Conservation (phyloP, 2,888 invertebrate species). For the Carpatolechia fugitivella region DNA sequence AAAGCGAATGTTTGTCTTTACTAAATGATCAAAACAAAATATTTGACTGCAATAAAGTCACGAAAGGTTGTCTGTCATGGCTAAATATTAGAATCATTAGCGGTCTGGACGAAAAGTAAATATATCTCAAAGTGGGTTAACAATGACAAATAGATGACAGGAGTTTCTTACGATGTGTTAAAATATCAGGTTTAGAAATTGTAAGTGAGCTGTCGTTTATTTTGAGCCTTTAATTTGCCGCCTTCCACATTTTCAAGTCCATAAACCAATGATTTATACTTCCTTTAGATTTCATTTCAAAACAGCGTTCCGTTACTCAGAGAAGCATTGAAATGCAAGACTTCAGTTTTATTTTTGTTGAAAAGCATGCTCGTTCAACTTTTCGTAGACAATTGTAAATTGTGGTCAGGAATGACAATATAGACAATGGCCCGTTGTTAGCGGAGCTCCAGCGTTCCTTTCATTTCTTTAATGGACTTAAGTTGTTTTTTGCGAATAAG, state of each 20-base stretch:
- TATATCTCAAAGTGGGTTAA: conserved; percentile 48
- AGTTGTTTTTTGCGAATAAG: conserved; percentile 24
- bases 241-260: background rate
- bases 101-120: conserved; percentile 37
- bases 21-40: conserved; percentile 40
- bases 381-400: conserved; percentile 7
- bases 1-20: conserved; percentile 36
- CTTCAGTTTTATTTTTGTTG: background rate
- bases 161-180: conserved; percentile 36
- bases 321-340: background rate
- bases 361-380: background rate
- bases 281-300: background rate
- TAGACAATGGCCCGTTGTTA: conserved; percentile 16
- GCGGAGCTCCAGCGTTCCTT: conserved; percentile 23
- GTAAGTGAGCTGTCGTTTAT: background rate
- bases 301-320: background rate
- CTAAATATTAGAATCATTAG: conserved; percentile 47
- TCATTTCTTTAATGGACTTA: conserved; percentile 30
- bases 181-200: conserved; percentile 8
- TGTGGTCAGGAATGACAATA: background rate
- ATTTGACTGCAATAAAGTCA: conserved; percentile 49
- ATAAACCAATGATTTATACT: conserved; percentile 1
- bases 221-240: conserved; percentile 2
- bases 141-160: conserved; percentile 52
- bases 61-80: conserved; percentile 35